Evolutionary conservation across 1,140 invertebrate genomes (phyloP).

Genomic region (Bemisia tabaci): DNA sequence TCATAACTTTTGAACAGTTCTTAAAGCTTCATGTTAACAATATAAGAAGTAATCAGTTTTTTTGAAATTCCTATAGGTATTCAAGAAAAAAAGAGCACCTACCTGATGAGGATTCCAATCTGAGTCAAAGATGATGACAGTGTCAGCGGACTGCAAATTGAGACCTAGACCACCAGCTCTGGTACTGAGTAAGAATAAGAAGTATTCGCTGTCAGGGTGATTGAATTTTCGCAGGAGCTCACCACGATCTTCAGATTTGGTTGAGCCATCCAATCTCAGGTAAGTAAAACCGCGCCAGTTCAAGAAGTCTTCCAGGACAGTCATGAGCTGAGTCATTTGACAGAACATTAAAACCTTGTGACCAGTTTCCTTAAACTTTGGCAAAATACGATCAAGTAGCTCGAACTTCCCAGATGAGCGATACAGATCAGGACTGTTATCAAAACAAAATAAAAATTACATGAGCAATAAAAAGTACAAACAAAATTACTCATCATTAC

Average conservation of each 20-base stretch:
- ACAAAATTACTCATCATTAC: too few species aligned
- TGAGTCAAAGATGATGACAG: slow-evolving; percentile 97
- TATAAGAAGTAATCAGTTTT: too few species aligned
- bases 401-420: slow-evolving; percentile 96
- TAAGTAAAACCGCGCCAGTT: slow-evolving; percentile 41
- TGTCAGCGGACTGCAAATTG: slow-evolving; percentile 96
- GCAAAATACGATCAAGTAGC: slow-evolving; percentile 91
- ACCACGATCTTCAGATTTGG: slow-evolving; percentile 94
- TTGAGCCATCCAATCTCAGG: slow-evolving; percentile 81
- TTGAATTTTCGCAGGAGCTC: slow-evolving; percentile 89
- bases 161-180: slow-evolving; percentile 92
- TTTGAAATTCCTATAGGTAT: too few species aligned
- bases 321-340: slow-evolving; percentile 99
- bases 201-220: slow-evolving; percentile 66
- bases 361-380: slow-evolving; percentile 79
- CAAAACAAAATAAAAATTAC: slow-evolving; percentile 13
- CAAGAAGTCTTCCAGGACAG: slow-evolving; percentile 96
- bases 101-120: slow-evolving; percentile 99
- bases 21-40: too few species aligned
- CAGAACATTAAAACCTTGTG: slow-evolving; percentile 95
- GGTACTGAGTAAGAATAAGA: slow-evolving; percentile 92
- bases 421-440: slow-evolving; percentile 72
- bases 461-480: too few species aligned
- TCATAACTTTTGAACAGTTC: too few species aligned
- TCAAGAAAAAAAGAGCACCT: too few species aligned